A percentile compares a stretch with the other conserved stretches of the same genome.
These are phyloP conservation scores for Polypterus bichir DNA, from an alignment of 2,113 vertebrate species.

Conservation along the genomic window DNA sequence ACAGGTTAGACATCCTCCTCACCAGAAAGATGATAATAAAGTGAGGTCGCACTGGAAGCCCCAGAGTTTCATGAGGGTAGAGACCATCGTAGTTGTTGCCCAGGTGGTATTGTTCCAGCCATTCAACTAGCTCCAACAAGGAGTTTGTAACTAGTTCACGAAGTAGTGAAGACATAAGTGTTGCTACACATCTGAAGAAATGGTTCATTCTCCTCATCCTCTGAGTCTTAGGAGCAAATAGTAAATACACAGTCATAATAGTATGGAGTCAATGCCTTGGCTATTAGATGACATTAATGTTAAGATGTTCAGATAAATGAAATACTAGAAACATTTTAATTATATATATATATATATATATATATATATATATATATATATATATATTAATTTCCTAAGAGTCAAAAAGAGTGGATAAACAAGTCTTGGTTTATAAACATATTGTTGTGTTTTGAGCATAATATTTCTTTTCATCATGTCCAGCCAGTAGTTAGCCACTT, in stretches of 20 bases:
- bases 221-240: neutral
- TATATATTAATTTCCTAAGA: neutral
- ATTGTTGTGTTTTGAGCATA: no score
- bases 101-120: conserved; percentile 17
- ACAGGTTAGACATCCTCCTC: neutral
- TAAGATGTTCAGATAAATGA: no score
- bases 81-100: conserved; percentile 22
- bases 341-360: no score
- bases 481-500: no score
- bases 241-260: no score
- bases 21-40: conserved; percentile 25
- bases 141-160: conserved; percentile 13
- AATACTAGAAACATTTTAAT: no score
- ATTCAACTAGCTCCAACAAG: conserved; percentile 6
- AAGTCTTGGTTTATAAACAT: no score
- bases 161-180: conserved; percentile 10
- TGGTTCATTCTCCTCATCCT: conserved; percentile 15
- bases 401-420: neutral
- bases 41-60: conserved; percentile 19
- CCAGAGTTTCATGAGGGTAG: conserved; percentile 21
- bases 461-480: no score
- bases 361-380: neutral
- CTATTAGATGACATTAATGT: no score
- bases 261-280: no score
- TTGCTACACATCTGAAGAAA: conserved; percentile 20